Evolutionary conservation across 1,140 invertebrate genomes (phyloP).

Genomic region (Diplogasteroides magnus): DNA sequence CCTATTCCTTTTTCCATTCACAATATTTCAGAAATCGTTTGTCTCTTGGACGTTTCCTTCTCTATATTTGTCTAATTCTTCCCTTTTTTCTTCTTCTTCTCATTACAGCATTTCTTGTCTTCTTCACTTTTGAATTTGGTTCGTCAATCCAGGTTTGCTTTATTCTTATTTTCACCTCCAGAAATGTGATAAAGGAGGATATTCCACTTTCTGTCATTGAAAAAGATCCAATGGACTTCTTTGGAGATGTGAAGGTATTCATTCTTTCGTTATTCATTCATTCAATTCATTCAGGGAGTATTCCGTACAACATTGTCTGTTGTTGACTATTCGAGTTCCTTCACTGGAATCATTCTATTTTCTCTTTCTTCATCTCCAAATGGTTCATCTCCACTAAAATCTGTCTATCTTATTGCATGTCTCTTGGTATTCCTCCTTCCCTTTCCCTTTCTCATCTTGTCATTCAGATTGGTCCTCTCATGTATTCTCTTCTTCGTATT

Average conservation of each 20-base stretch:
- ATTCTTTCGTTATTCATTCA: constrained; percentile 8
- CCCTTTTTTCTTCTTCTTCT: constrained; percentile 1
- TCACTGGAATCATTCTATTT: constrained; percentile 29
- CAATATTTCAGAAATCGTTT: constrained; percentile 5
- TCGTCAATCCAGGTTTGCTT: constrained; percentile 9
- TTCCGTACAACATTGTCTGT: constrained; percentile 22
- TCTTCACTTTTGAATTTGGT: constrained; percentile 4
- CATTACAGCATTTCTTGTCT: constrained; percentile 14
- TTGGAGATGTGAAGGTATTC: constrained; percentile 1
- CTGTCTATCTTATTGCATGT: constrained; percentile 12
- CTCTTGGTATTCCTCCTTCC: constrained; percentile 16
- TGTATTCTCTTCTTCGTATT: constrained; percentile 18
- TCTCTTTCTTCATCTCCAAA: constrained; percentile 21
- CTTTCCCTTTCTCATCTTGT: neutral
- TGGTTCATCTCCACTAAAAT: constrained; percentile 17
- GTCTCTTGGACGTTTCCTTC: neutral
- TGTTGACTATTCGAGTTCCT: constrained; percentile 29
- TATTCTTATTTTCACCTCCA: neutral
- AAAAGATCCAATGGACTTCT: neutral
- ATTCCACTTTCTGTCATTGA: neutral
- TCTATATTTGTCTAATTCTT: neutral
- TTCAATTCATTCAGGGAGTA: constrained; percentile 22
- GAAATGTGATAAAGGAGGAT: constrained; percentile 1
- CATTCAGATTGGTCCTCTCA: constrained; percentile 27
- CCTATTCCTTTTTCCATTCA: neutral